These are phyloP conservation scores for Cinara cedri DNA, from an alignment of 2,888 invertebrate species.

Conservation along the genomic window DNA sequence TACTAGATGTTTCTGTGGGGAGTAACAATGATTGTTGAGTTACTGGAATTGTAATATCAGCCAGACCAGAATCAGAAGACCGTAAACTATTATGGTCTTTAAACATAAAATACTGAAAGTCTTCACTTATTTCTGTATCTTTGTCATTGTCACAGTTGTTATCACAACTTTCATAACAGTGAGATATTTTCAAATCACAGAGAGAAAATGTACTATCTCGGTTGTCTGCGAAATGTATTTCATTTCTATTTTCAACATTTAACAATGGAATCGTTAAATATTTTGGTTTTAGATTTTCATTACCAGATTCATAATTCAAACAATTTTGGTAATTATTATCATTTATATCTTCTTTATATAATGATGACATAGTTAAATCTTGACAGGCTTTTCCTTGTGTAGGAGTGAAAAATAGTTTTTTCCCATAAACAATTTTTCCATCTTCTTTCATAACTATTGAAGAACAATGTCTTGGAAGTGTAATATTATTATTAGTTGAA, in stretches of 20 bases:
- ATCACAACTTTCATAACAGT: not conserved
- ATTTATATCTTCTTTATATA: slow-evolving; percentile 36
- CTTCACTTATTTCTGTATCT: slow-evolving; percentile 38
- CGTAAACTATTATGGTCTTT: slow-evolving; percentile 69
- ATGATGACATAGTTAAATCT: slow-evolving; percentile 43
- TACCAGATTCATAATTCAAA: not conserved
- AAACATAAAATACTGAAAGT: slow-evolving; percentile 34
- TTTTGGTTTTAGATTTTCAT: slow-evolving; percentile 20
- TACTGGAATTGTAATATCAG: slow-evolving; percentile 79
- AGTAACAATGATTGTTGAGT: slow-evolving; percentile 61
- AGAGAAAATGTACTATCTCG: slow-evolving; percentile 37
- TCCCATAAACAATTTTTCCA: slow-evolving; percentile 36
- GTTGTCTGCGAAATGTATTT: slow-evolving; percentile 20
- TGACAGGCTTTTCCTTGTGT: slow-evolving; percentile 33
- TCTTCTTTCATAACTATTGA: slow-evolving; percentile 44
- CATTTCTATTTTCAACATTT: slow-evolving; percentile 19
- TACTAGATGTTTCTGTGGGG: slow-evolving; percentile 62
- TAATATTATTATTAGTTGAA: not conserved
- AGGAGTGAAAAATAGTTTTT: slow-evolving; percentile 46
- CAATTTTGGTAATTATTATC: not conserved
- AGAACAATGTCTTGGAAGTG: slow-evolving; percentile 35
- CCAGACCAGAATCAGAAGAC: slow-evolving; percentile 81
- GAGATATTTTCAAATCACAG: slow-evolving; percentile 25
- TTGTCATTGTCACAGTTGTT: slow-evolving; percentile 13
- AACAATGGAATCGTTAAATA: slow-evolving; percentile 39